Conservation (phyloP, 2,797 vertebrate species). For the Podarcis siculus region DNA sequence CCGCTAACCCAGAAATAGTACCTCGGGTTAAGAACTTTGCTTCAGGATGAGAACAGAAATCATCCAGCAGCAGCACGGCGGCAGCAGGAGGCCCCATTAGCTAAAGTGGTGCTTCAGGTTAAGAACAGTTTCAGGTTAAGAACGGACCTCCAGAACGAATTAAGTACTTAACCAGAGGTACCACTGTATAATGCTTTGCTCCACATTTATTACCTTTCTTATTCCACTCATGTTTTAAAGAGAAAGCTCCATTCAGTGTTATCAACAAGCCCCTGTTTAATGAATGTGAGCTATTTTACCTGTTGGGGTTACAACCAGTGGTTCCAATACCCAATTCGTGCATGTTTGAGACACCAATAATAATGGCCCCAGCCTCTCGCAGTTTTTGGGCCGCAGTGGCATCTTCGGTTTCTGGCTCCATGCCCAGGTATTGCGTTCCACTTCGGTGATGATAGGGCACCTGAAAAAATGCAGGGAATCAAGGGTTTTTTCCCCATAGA, state of each 20-base stretch:
- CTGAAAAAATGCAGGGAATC: conserved; percentile 24
- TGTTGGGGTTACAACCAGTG: conserved; percentile 73
- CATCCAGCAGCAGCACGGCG: accelerated
- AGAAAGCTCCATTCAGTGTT: not conserved
- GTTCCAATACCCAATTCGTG: conserved; percentile 72
- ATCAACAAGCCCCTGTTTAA: not conserved
- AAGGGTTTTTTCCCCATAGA: not conserved
- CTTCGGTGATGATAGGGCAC: conserved; percentile 69
- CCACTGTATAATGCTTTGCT: not conserved
- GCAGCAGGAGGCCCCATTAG: too few species aligned
- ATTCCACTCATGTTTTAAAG: not conserved
- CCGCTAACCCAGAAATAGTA: too few species aligned
- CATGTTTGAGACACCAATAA: conserved; percentile 76
- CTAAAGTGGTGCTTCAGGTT: too few species aligned
- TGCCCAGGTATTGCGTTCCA: conserved; percentile 70
- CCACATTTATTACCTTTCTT: not conserved
- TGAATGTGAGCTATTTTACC: conserved; percentile 56
- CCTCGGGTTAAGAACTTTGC: too few species aligned
- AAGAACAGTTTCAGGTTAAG: too few species aligned
- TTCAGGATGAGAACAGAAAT: too few species aligned
- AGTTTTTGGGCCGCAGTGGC: conserved; percentile 72
- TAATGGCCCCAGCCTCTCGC: conserved; percentile 70
- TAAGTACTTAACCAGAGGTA: too few species aligned
- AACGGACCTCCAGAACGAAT: too few species aligned
- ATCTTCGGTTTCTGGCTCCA: conserved; percentile 68